Evolutionary conservation across 1,140 invertebrate genomes (phyloP).

Genomic region (Caenorhabditis remanei): DNA sequence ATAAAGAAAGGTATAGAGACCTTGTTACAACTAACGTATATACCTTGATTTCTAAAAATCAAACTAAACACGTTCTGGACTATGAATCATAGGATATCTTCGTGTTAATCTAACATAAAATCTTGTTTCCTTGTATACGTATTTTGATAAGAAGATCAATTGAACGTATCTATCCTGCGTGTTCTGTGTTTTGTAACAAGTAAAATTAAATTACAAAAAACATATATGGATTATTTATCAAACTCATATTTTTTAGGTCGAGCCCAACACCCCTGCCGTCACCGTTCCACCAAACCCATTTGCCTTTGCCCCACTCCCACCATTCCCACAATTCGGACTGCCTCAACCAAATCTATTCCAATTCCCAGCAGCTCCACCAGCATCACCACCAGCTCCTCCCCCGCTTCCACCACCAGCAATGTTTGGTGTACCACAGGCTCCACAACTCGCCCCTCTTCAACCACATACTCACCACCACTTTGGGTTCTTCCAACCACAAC

Average conservation of each 20-base stretch:
- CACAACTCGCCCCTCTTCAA: background rate
- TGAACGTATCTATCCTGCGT: no score
- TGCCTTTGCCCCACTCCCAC: slow-evolving; percentile 23
- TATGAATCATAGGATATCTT: no score
- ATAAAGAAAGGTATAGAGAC: background rate
- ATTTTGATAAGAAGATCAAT: no score
- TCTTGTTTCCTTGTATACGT: no score
- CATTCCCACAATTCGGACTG: slow-evolving; percentile 52
- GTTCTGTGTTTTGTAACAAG: no score
- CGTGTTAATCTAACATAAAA: no score
- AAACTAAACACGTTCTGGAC: no score
- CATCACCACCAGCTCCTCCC: background rate
- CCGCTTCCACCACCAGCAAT: background rate
- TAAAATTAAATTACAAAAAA: no score
- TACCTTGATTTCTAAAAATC: no score
- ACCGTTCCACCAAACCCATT: slow-evolving; percentile 25
- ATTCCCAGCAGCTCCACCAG: slow-evolving; percentile 11
- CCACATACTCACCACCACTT: slow-evolving; percentile 27
- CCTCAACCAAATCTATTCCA: slow-evolving; percentile 51
- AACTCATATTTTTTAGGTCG: background rate
- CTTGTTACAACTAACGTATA: no score
- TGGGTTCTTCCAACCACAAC: slow-evolving; percentile 40
- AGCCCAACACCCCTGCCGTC: background rate
- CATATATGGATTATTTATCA: no score
- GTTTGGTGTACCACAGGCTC: background rate